phyloP scores from a whole-genome alignment of 2,888 invertebrate genomes.

The Mesorhabditis sp. region DNA sequence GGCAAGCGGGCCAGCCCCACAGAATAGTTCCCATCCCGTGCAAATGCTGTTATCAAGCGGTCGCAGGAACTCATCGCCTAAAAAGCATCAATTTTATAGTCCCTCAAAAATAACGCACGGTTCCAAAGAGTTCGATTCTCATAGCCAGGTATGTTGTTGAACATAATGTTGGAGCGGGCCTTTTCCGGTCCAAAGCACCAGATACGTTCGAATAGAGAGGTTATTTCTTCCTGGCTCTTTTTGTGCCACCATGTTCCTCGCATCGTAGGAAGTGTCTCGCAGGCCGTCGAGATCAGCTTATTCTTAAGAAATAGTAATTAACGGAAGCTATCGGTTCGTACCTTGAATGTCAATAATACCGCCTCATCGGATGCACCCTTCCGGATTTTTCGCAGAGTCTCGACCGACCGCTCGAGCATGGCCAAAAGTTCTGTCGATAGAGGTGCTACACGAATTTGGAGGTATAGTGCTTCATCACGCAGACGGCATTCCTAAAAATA shows the following conservation, averaged over 20 bases:
- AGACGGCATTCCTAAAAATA: slow-evolving; percentile 42
- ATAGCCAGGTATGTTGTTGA: slow-evolving; percentile 76
- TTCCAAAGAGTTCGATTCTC: slow-evolving; percentile 48
- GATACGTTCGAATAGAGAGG: slow-evolving; percentile 62
- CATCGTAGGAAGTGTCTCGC: slow-evolving; percentile 32
- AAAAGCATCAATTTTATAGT: not conserved
- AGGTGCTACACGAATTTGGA: slow-evolving; percentile 49
- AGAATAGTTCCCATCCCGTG: slow-evolving; percentile 52
- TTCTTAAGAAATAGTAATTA: not conserved
- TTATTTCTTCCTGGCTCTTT: slow-evolving; percentile 34
- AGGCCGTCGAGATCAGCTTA: not conserved
- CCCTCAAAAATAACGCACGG: slow-evolving; percentile 16
- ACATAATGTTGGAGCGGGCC: slow-evolving; percentile 81
- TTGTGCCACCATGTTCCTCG: slow-evolving; percentile 54
- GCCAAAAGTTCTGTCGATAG: slow-evolving; percentile 16
- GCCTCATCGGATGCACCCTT: slow-evolving; percentile 24
- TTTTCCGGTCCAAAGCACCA: slow-evolving; percentile 89
- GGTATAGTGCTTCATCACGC: slow-evolving; percentile 31
- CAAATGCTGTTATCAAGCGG: slow-evolving; percentile 45
- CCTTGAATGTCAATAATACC: slow-evolving; percentile 19
- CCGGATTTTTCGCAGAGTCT: slow-evolving; percentile 27
- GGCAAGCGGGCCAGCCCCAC: slow-evolving; percentile 77
- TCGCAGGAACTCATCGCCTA: slow-evolving; percentile 14
- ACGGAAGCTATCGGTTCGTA: not conserved
- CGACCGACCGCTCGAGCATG: slow-evolving; percentile 33